Conservation (phyloP, 2,113 vertebrate genomes). For the Chroicocephalus ridibundus region DNA sequence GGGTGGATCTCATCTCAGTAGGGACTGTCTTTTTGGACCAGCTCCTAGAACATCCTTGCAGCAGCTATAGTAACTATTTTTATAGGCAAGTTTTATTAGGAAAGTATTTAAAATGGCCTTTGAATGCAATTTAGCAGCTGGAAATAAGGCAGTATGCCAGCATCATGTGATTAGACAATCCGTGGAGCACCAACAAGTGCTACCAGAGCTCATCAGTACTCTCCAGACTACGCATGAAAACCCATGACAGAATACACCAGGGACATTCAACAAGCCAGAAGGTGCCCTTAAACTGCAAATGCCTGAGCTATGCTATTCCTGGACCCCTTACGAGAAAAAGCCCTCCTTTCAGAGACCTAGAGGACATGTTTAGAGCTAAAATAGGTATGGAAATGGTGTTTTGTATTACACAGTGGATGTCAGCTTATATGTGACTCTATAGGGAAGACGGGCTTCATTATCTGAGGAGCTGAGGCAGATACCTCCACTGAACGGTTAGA, state of each 20-base stretch:
- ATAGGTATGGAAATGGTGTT: background rate
- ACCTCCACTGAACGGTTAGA: background rate
- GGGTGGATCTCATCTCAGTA: slow-evolving; percentile 50
- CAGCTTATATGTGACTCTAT: background rate
- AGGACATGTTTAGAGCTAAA: background rate
- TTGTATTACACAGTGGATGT: background rate
- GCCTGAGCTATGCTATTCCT: background rate
- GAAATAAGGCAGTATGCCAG: slow-evolving; percentile 55
- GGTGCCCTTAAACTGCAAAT: background rate
- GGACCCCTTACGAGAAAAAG: background rate
- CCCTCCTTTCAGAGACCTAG: background rate
- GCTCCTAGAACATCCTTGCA: slow-evolving; percentile 65
- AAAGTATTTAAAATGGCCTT: slow-evolving; percentile 69
- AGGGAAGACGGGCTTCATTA: background rate
- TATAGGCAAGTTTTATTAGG: slow-evolving; percentile 67
- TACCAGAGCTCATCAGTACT: background rate
- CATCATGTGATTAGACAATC: slow-evolving; percentile 38
- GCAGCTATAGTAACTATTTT: slow-evolving; percentile 64
- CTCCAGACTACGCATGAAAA: background rate
- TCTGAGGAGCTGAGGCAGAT: background rate
- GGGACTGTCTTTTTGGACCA: slow-evolving; percentile 53
- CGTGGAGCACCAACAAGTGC: slow-evolving; percentile 53
- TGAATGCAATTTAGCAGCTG: slow-evolving; percentile 68
- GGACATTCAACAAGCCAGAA: background rate
- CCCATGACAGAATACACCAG: fast-evolving